Evolutionary conservation across 2,113 vertebrate genomes (phyloP).

Genomic region (Xyrauchen texanus): DNA sequence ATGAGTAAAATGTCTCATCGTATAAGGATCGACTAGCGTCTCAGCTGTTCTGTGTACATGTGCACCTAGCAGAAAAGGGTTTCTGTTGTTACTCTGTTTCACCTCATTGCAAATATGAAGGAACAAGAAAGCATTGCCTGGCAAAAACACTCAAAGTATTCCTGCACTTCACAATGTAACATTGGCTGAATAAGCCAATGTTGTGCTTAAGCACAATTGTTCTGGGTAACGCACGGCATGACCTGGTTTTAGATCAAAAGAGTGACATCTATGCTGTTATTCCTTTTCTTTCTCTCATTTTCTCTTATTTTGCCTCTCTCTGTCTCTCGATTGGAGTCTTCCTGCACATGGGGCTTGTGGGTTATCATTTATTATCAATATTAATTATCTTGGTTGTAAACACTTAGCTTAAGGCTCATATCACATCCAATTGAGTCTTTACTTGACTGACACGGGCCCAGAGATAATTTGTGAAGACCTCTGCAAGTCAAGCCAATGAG

Average conservation of each 20-base stretch:
- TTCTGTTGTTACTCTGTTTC: conserved; percentile 27
- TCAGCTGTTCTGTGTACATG: conserved; percentile 11
- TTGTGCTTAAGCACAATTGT: not conserved
- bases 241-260: too few relatives aligned
- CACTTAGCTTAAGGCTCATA: conserved; percentile 23
- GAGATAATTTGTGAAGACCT: not conserved
- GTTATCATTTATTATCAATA: conserved; percentile 35
- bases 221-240: not conserved
- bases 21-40: not conserved
- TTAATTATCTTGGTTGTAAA: conserved; percentile 38
- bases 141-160: not conserved
- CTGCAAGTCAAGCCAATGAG: not conserved
- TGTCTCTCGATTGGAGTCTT: conserved; percentile 22
- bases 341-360: not conserved
- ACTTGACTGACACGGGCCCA: conserved; percentile 16
- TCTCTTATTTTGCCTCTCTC: not conserved
- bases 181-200: not conserved
- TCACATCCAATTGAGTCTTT: conserved; percentile 17
- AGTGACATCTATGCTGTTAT: too few relatives aligned
- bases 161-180: too few relatives aligned
- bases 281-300: too few relatives aligned
- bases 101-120: conserved; percentile 14
- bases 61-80: conserved; percentile 8
- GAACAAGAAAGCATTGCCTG: not conserved
- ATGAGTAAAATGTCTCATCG: conserved; percentile 16